phyloP scores from a whole-genome alignment of 2,113 vertebrate species.

The Colinus virginianus region DNA sequence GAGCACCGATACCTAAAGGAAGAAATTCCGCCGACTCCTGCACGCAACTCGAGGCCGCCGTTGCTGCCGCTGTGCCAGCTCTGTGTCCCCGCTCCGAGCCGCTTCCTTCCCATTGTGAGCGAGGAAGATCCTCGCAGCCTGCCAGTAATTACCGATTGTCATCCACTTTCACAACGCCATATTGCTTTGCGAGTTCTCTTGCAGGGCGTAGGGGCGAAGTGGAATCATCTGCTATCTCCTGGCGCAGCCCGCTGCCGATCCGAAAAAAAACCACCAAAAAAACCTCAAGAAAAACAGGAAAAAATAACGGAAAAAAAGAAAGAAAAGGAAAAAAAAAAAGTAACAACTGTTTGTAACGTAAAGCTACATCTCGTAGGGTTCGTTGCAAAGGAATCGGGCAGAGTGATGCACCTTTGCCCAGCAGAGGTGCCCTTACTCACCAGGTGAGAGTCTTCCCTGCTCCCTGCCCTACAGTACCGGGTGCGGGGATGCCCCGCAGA shows the following conservation, averaged over 20 bases:
- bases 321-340: not conserved
- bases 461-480: not conserved
- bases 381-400: not conserved
- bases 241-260: not conserved
- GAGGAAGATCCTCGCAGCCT: slow-evolving; percentile 52
- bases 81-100: not conserved
- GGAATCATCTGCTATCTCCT: slow-evolving; percentile 56
- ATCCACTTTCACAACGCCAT: slow-evolving; percentile 72
- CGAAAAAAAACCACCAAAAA: not conserved
- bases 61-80: slow-evolving; percentile 22
- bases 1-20: not conserved
- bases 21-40: not conserved
- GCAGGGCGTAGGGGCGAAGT: slow-evolving; percentile 61
- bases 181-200: slow-evolving; percentile 70
- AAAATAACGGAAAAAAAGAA: not conserved
- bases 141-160: slow-evolving; percentile 76
- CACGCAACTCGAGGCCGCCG: not conserved
- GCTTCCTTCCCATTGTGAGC: slow-evolving; percentile 42
- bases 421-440: not conserved
- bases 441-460: not conserved
- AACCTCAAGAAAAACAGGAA: not conserved
- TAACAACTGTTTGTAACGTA: slow-evolving; percentile 57
- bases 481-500: not conserved
- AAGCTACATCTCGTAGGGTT: slow-evolving; percentile 55
- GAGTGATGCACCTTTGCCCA: not conserved